Conservation (phyloP, 2,888 invertebrate genomes). For the Dendrolimus houi region DNA sequence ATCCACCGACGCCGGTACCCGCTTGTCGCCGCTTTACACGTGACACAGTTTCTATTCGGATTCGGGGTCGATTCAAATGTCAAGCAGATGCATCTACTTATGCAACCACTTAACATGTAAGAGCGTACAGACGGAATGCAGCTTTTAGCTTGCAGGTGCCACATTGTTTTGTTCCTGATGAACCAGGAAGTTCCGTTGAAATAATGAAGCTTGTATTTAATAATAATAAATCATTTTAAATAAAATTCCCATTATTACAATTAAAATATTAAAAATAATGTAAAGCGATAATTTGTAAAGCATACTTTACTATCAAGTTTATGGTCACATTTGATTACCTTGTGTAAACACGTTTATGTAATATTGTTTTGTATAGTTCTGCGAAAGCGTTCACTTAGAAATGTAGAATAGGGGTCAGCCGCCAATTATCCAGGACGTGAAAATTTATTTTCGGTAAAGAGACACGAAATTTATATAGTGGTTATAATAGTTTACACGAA, state of each 20-base stretch:
- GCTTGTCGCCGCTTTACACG: conserved; percentile 58
- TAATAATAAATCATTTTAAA: no score
- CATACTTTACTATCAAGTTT: conserved; percentile 26
- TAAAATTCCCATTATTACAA: no score
- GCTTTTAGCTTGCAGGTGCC: conserved; percentile 2
- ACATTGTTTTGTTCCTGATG: background rate
- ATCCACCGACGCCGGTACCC: conserved; percentile 38
- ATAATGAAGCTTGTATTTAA: no score
- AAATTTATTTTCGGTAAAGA: conserved; percentile 9
- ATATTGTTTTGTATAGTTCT: conserved; percentile 6
- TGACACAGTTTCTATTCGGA: conserved; percentile 76
- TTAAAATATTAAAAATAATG: no score
- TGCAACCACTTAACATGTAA: conserved; percentile 55
- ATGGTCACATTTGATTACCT: conserved; percentile 36
- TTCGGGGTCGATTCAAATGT: conserved; percentile 76
- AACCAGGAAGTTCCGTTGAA: no score
- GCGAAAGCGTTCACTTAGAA: conserved; percentile 12
- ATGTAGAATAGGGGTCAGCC: conserved; percentile 4
- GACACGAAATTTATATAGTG: background rate
- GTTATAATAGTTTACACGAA: background rate
- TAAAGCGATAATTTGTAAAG: background rate
- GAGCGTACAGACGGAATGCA: conserved; percentile 9
- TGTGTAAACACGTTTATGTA: conserved; percentile 23
- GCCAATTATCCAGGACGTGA: conserved; percentile 20
- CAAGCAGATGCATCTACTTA: conserved; percentile 74